These are phyloP conservation scores for Oryctes rhinoceros DNA, from an alignment of 1,140 invertebrate genomes.

Conservation along the genomic window DNA sequence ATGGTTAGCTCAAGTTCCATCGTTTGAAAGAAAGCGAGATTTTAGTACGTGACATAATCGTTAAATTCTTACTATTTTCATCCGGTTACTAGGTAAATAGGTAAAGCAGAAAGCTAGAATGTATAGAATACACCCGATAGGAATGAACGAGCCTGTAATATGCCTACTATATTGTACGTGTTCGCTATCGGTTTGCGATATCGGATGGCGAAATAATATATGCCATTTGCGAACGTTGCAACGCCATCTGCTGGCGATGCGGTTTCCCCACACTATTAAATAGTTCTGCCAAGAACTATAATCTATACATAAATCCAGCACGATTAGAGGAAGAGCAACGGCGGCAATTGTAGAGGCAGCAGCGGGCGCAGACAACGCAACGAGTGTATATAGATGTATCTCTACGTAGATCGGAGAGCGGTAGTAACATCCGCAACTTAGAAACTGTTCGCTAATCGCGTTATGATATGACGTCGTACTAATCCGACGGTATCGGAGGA, in stretches of 20 bases:
- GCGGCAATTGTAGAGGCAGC: background rate
- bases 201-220: conserved; percentile 20
- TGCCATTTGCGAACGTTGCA: conserved; percentile 22
- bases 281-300: conserved; percentile 39
- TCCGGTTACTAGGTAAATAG: no score
- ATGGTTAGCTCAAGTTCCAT: no score
- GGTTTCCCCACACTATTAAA: conserved; percentile 33
- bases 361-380: background rate
- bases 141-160: no score
- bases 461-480: conserved; percentile 36
- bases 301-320: conserved; percentile 37
- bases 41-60: no score
- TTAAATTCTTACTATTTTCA: no score
- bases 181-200: background rate
- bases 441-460: conserved; percentile 37
- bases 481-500: conserved; percentile 3
- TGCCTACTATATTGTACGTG: background rate
- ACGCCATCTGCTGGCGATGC: conserved; percentile 35
- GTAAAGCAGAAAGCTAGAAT: no score
- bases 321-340: conserved; percentile 14
- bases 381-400: background rate
- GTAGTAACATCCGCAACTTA: background rate
- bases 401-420: background rate
- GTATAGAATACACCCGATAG: no score
- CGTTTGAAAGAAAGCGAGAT: no score